Evolutionary conservation across 2,797 vertebrate species (phyloP).

Genomic region (Melanotaenia maccullochi): DNA sequence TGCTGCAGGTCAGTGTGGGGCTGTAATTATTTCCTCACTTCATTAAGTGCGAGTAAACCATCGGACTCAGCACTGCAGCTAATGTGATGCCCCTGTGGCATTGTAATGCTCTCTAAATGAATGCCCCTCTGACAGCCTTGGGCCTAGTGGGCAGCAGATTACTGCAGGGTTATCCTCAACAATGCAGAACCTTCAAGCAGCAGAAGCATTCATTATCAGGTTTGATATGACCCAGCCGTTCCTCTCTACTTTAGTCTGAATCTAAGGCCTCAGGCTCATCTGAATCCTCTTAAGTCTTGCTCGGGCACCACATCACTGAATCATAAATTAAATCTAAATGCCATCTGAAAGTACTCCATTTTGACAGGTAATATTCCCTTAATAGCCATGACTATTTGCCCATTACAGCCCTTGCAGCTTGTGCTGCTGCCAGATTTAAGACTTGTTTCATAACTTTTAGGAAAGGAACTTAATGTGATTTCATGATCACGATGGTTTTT

Average conservation of each 20-base stretch:
- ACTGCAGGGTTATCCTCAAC: slow-evolving; percentile 78
- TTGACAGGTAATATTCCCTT: slow-evolving; percentile 62
- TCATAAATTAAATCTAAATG: slow-evolving; percentile 74
- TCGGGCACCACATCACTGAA: slow-evolving; percentile 47
- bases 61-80: slow-evolving; percentile 82
- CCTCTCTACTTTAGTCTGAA: slow-evolving; percentile 55
- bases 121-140: slow-evolving; percentile 80
- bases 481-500: slow-evolving; percentile 36
- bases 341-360: slow-evolving; percentile 52
- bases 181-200: slow-evolving; percentile 67
- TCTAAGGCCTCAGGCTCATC: slow-evolving; percentile 49
- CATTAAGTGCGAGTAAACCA: slow-evolving; percentile 86
- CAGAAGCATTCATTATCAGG: slow-evolving; percentile 73
- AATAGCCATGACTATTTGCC: slow-evolving; percentile 55
- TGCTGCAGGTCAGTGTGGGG: slow-evolving; percentile 82
- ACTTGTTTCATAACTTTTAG: slow-evolving; percentile 37
- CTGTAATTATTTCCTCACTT: slow-evolving; percentile 88
- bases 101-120: slow-evolving; percentile 85
- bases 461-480: slow-evolving; percentile 26
- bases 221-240: slow-evolving; percentile 65
- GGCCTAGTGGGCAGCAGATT: slow-evolving; percentile 79
- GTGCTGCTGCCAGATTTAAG: slow-evolving; percentile 25
- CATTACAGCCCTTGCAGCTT: slow-evolving; percentile 38
- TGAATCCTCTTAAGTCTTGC: slow-evolving; percentile 61
- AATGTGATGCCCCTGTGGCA: slow-evolving; percentile 83